Evolutionary conservation across 2,888 invertebrate genomes (phyloP).

Genomic region (Lymantria monacha): DNA sequence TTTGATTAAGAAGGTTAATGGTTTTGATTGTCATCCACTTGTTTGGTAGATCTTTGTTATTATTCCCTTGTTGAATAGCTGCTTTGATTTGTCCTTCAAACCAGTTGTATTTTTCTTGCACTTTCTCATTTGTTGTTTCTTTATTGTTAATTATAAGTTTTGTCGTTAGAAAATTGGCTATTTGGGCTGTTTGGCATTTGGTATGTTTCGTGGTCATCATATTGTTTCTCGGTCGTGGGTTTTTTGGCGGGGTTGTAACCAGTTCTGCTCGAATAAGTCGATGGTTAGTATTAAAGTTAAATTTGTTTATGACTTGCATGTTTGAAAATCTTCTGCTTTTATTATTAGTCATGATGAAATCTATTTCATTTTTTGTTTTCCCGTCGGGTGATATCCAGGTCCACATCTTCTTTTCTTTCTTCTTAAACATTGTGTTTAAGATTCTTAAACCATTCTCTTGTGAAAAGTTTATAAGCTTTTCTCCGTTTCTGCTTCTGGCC

Average conservation of each 20-base stretch:
- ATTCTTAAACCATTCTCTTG: slow-evolving; percentile 12
- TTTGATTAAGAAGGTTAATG: background rate
- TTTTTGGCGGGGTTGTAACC: slow-evolving; percentile 2
- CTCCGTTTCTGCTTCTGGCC: slow-evolving; percentile 27
- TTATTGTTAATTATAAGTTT: background rate
- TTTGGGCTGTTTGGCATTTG: background rate
- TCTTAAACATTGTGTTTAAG: slow-evolving; percentile 12
- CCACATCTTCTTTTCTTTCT: slow-evolving; percentile 20
- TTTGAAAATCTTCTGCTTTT: slow-evolving; percentile 6
- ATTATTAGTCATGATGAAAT: slow-evolving; percentile 11
- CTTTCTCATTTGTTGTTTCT: background rate
- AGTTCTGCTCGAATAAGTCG: slow-evolving; percentile 14
- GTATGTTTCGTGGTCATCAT: background rate
- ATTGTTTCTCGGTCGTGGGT: background rate
- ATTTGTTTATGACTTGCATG: slow-evolving; percentile 3
- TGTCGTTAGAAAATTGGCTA: background rate
- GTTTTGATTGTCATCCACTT: background rate
- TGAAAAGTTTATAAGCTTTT: slow-evolving; percentile 19
- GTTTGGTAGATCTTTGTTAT: background rate
- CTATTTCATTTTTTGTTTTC: slow-evolving; percentile 15
- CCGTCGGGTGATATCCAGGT: slow-evolving; percentile 27
- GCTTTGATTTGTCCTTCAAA: slow-evolving; percentile 6
- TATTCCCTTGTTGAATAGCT: background rate
- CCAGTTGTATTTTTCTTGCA: background rate
- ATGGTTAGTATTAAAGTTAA: slow-evolving; percentile 4